Base-by-base conservation (phyloP, 2,113 vertebrate species). In the Alaudala cheleensis region DNA sequence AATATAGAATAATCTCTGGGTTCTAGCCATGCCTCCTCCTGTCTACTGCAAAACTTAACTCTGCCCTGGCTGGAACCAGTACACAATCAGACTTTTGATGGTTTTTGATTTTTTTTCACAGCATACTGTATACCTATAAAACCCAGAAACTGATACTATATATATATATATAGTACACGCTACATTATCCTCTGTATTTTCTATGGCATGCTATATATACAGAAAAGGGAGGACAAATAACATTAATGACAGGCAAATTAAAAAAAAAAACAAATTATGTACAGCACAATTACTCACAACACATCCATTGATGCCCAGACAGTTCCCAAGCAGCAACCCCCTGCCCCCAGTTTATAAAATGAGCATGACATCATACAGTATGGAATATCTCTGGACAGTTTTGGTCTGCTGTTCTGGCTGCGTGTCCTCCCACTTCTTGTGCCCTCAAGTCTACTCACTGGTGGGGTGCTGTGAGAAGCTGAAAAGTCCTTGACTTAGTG, bases 341-440 rank as follows among this genome's bases (percentile, higher is more conserved):
- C 14, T 10, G 37, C 37, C 37, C 6, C 5, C 22, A 42, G 4
- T 53, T 76, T 42, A 20, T 16, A 42, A 66, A 42, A n/a, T 14
- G 8, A 54, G 3, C 9, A 24, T 54, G 33, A 25, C 42, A 37
- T 62, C 1, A 1, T 7, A n/a, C 2, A 19, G 11, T 12, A 24
- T 14, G 19, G 23, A 70, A 50, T 50, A 72, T 16, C 5, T 6
- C 8, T 33, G 37, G 31, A 14, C 34, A 81, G 22, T 34, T 56
- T 14, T 17, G 24, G 13, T 25, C 16, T 13, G 18, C n/a, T 53
- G 24, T 34, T 25, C 21, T 53, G 45, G 14, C 10, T 47, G 4
- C 39, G 39, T 40, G 17, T 34, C 25, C 17, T 79, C 10, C 14
- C 39, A 66, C n/a, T 31, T 58, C 25, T 47, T 42, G 9, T 73